phyloP scores from a whole-genome alignment of 2,888 invertebrate species.

The Nomada fabriciana region DNA sequence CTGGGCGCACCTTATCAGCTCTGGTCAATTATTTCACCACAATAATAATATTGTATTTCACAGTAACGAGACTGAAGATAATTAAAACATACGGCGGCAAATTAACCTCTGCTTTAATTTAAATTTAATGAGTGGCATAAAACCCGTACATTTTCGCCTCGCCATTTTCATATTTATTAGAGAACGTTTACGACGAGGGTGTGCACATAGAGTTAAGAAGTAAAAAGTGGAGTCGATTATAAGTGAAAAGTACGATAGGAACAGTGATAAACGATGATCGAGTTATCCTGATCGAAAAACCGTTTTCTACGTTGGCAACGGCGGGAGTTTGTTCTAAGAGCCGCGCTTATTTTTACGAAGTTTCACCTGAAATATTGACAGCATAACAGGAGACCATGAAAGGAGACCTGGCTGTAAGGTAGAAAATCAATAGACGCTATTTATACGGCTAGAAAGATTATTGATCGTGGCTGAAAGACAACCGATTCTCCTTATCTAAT shows the following conservation, averaged over 20 bases:
- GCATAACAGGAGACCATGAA: constrained; percentile 6
- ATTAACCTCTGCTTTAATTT: no score
- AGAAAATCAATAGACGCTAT: constrained; percentile 62
- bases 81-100: background rate
- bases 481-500: constrained; percentile 50
- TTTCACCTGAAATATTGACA: constrained; percentile 47
- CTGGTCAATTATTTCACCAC: no score
- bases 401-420: constrained; percentile 21
- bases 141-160: no score
- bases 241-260: background rate
- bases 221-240: no score
- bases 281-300: background rate
- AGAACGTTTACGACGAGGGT: no score
- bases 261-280: background rate
- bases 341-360: constrained; percentile 7
- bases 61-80: background rate
- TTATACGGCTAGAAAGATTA: constrained; percentile 65
- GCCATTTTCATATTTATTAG: no score
- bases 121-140: background rate
- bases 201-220: background rate
- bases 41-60: background rate
- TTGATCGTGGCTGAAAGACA: constrained; percentile 57
- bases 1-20: no score
- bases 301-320: background rate
- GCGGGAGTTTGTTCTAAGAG: background rate